Evolutionary conservation across 1,140 invertebrate species (phyloP), one percentile per base, ranked within the genome.

Genomic region (Archegozetes longisetosus): DNA sequence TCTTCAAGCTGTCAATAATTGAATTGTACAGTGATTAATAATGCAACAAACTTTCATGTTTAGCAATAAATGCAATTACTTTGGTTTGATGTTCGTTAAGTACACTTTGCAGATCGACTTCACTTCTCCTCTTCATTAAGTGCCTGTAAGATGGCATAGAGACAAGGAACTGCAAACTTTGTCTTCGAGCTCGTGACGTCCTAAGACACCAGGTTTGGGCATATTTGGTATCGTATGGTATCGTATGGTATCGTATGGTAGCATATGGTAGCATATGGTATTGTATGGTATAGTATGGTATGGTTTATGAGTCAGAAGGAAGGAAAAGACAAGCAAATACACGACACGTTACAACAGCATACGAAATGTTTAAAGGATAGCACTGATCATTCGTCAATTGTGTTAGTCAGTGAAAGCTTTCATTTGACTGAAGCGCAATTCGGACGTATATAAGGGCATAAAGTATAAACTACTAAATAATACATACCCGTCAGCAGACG

Each of bases 1-100:
- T 73, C 74, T 59, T 73, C 67, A 27, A 72, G 62, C 71, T 65
- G 48, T 27, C 54, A 27, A 55, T 22, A 32, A 49, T 17, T 54
- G 1, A 25, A 57, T 14, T 25, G n/a, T 24, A 4, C 17, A 40
- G 3, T 56, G 27, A 40, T 13, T 25, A 32, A n/a, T n/a, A n/a
- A n/a, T n/a, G n/a, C n/a, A n/a, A n/a, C n/a, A n/a, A 6, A 60
- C 47, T 53, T 29, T 29, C 22, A 25, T 48, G 17, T 32, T 50
- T 25, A 12, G 9, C 9, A 23, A 58, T 46, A 20, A 12, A n/a
- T 60, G 20, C 17, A 58, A 29, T 3, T 49, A 66, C 64, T 48
- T 64, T 66, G 14, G 25, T 40, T 32, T 62, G 59, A 27, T 60
- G 55, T 23, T 66, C 65, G 6, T 28, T 53, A 22, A 27, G 28